Evolutionary conservation across 37 sponge, comb jelly and placozoan species (phyloP).

Genomic region (Lycopodina hypogea): DNA sequence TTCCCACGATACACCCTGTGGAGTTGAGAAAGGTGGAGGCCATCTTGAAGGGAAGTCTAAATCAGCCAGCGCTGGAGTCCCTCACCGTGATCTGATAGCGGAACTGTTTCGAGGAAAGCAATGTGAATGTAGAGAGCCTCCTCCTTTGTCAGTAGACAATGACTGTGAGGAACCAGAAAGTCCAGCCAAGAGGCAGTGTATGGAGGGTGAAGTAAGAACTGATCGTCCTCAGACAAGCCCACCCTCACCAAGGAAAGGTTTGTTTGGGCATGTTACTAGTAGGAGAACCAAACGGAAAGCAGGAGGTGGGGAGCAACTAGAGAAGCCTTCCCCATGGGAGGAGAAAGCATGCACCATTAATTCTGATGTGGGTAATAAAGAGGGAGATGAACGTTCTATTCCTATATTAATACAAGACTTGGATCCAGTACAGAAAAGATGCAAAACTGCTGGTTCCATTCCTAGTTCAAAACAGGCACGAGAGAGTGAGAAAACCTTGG

Average conservation of each 20-base stretch:
- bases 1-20: background rate
- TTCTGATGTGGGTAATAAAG: background rate
- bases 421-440: too few relatives aligned
- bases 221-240: background rate
- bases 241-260: background rate
- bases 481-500: too few relatives aligned
- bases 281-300: background rate
- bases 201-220: background rate
- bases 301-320: background rate
- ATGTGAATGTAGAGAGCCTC: background rate
- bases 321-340: background rate
- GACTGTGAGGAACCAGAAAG: background rate
- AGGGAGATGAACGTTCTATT: too few relatives aligned
- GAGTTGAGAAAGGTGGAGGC: background rate
- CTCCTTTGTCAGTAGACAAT: background rate
- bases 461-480: too few relatives aligned
- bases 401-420: too few relatives aligned
- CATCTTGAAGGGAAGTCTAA: too few relatives aligned
- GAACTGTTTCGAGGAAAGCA: conserved; percentile 19
- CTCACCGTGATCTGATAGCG: conserved; percentile 7
- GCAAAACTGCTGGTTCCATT: too few relatives aligned
- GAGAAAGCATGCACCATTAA: background rate
- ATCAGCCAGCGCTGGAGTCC: background rate
- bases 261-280: background rate
- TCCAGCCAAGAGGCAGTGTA: conserved; percentile 8